Evolutionary conservation across 2,888 invertebrate species (phyloP).

Genomic region (Drepanosiphum platanoidis): DNA sequence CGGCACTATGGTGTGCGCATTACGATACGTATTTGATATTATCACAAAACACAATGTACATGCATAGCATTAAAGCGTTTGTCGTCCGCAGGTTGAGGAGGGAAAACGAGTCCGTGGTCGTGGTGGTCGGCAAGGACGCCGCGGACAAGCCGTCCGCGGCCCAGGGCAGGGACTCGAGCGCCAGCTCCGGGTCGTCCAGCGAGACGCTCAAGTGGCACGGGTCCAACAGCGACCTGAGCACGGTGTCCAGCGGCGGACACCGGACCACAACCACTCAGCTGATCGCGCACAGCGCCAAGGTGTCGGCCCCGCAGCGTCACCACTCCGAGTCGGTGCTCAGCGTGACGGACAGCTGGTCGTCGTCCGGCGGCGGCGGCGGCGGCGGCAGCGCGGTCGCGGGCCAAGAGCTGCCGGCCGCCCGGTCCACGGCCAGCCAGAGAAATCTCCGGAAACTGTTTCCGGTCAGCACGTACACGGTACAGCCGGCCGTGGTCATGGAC

Average conservation of each 20-base stretch:
- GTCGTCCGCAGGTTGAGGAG: constrained; percentile 69
- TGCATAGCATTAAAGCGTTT: no score
- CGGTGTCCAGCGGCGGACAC: constrained; percentile 63
- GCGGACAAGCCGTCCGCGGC: background rate
- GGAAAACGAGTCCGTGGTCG: constrained; percentile 72
- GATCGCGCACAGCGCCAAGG: constrained; percentile 81
- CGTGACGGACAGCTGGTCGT: constrained; percentile 69
- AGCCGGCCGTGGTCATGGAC: constrained; percentile 66
- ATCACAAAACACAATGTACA: no score
- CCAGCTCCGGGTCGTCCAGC: constrained; percentile 70
- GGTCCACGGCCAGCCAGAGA: constrained; percentile 67
- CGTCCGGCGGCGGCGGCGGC: background rate
- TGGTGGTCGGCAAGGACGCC: constrained; percentile 37
- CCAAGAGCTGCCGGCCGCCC: constrained; percentile 64
- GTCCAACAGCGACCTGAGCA: constrained; percentile 63
- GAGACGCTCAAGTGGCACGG: constrained; percentile 82
- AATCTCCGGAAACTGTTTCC: constrained; percentile 75
- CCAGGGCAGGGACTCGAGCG: constrained; percentile 65
- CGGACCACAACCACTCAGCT: constrained; percentile 70
- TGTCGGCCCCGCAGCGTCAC: constrained; percentile 80
- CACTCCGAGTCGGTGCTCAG: constrained; percentile 78
- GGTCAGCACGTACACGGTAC: constrained; percentile 76
- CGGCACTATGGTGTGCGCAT: no score
- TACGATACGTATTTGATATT: no score
- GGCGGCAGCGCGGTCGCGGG: background rate